Conservation (phyloP, 2,797 vertebrate genomes). For the Adrianichthys oophorus region DNA sequence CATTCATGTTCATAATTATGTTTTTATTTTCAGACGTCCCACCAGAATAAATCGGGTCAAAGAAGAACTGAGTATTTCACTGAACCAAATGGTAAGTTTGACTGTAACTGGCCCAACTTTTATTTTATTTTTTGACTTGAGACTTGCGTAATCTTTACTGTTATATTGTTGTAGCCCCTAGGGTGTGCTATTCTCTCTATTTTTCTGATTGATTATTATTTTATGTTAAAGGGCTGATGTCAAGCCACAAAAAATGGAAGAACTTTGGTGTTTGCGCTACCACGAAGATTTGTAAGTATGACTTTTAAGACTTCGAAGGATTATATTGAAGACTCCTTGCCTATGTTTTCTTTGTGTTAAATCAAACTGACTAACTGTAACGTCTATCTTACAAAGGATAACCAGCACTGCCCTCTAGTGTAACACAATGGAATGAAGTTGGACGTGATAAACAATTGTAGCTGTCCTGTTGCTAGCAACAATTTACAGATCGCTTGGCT, state of each 20-base stretch:
- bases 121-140: neutral
- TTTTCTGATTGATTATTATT: slow-evolving; percentile 35
- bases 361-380: neutral
- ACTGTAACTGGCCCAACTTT: neutral
- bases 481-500: neutral
- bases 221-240: slow-evolving; percentile 59
- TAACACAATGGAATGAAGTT: neutral
- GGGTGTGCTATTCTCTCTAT: slow-evolving; percentile 60
- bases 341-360: neutral
- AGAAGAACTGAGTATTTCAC: slow-evolving; percentile 19
- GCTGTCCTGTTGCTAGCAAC: neutral
- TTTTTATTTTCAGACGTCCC: slow-evolving; percentile 41
- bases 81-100: slow-evolving; percentile 61
- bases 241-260: slow-evolving; percentile 15
- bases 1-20: neutral
- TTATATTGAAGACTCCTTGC: neutral
- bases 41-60: slow-evolving; percentile 12
- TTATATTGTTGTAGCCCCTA: slow-evolving; percentile 47
- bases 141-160: slow-evolving; percentile 17
- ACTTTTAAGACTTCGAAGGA: slow-evolving; percentile 15
- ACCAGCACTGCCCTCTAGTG: slow-evolving; percentile 40
- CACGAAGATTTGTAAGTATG: slow-evolving; percentile 63
- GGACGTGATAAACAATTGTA: neutral
- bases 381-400: neutral
- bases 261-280: slow-evolving; percentile 11